Evolutionary conservation across 2,888 invertebrate species (phyloP), one percentile per base, ranked within the genome.

Genomic region (Ophioninae sp.): DNA sequence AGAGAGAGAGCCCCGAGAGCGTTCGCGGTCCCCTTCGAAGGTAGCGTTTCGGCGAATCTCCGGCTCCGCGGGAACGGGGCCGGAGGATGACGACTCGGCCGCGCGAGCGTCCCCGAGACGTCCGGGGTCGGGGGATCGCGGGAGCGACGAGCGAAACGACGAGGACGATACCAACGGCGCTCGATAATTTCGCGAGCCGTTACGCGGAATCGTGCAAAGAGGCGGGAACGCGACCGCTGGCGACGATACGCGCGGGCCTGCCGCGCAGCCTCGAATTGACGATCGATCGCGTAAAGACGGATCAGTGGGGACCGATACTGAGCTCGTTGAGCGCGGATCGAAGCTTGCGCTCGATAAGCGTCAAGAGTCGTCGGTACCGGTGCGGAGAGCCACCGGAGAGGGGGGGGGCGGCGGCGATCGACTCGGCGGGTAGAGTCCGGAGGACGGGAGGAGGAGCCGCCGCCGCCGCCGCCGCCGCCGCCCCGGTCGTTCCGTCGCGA

Each of bases 291-390:
- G 94, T 97, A 72, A 96, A 95, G 88, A 95, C 96, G 84, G 95
- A 94, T 83, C 97, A 97, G 86, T 97, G 97, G 97, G 94, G 94
- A 44, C 95, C 97, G 0, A 95, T 97, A 69, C 93, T 96, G 72
- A 96, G 96, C 87, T 96, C 97, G 0, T 92, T 97, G 6, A 94
- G 95, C 69, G 94, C 95, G 85, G 97, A 97, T 91, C 94, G 95
- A 72, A 96, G 95, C 82, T 94, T 97, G 6, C 96, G 91, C 94
- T 95, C 83, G 23, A 93, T 97, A 83, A 94, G 94, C 50, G 94
- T 97, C 84, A 94, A 95, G 87, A 95, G 96, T 92, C 94, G 37
- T 93, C n/a, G n/a, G n/a, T 94, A 94, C 84, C 94, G 95, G 87
- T 94, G 94, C 87, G 94, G 94, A 86, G 95, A 95, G 83, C 93